Evolutionary conservation across 2,113 vertebrate genomes (phyloP).

Genomic region (Herpetotheres cachinnans): DNA sequence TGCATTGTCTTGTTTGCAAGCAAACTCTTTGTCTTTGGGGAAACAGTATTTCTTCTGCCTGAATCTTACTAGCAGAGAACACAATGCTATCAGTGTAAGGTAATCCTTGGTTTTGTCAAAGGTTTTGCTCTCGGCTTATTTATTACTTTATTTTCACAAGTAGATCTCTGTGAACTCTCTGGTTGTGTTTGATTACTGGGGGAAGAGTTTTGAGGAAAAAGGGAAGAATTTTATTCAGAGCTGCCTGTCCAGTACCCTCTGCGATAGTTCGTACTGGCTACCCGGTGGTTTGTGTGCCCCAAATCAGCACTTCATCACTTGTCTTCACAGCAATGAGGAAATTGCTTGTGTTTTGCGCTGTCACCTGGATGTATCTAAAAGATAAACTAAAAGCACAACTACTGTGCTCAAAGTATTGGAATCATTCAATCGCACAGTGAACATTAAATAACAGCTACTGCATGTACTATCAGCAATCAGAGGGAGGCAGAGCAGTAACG

Average conservation of each 20-base stretch:
- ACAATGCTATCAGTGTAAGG: neutral
- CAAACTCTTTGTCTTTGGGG: neutral
- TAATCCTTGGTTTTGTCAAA: neutral
- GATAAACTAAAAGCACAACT: neutral
- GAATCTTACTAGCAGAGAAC: neutral
- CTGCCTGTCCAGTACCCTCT: too few species aligned
- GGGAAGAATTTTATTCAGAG: neutral
- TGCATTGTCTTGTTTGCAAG: neutral
- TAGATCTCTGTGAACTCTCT: neutral
- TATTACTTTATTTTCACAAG: neutral
- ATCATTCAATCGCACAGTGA: accelerated
- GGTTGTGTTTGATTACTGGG: neutral
- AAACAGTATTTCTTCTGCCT: neutral
- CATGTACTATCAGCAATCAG: neutral
- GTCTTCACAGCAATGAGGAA: neutral
- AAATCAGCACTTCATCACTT: neutral
- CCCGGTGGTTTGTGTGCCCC: neutral
- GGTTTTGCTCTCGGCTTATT: neutral
- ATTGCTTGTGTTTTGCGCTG: neutral
- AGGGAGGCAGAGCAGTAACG: neutral
- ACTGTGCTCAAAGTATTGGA: neutral
- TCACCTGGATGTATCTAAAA: neutral
- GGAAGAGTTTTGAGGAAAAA: neutral
- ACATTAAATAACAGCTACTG: neutral
- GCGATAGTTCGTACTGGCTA: neutral